Base-by-base conservation (phyloP, 2,113 vertebrate species). In the Myotis brandtii region DNA sequence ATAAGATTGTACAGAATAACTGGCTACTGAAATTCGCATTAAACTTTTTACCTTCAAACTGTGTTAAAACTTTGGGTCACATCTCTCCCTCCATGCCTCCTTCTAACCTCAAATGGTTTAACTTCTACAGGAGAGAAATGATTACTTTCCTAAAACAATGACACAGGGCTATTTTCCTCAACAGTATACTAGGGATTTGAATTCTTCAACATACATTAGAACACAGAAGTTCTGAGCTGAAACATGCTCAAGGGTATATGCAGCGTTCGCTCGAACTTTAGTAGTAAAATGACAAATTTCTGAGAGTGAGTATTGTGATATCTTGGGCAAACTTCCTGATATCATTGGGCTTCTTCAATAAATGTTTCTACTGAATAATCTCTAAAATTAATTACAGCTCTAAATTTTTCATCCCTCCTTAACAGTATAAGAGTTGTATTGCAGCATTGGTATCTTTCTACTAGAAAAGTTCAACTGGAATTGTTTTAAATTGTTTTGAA, bases 371-470 rank as follows among this genome's bases (percentile, higher is more conserved):
- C 9, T 73, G 34, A 14, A 32, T 56, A 84, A 62, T 54, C 3
- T 89, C 59, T 92, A 64, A 37, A 85, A 76, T 82, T 13, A 34
- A 50, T 46, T 86, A 13, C 54, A 83, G 21, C 9, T 81, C 40
- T 77, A 92, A 86, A 43, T 67, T 91, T 67, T 69, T 79, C 23
- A n/a, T 75, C 40, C 69, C 40, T 83, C 59, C n/a, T 40, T 56
- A 46, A 43, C 18, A 83, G 12, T 72, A 25, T 66, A 70, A 87
- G 30, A 72, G 43, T 34, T 92, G 1, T 40, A 94, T 66, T 73
- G 18, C n/a, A 66, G 21, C 18, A 30, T 73, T 37, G 30, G 23
- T 86, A 23, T 40, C 6, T 76, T 9, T 64, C 32, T 85, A 59
- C 27, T 80, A 79, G 25, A 40, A 86, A 91, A 76, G 25, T n/a